These are phyloP conservation scores for Oreocharis arfaki DNA, from an alignment of 2,113 vertebrate genomes.

Conservation along the genomic window DNA sequence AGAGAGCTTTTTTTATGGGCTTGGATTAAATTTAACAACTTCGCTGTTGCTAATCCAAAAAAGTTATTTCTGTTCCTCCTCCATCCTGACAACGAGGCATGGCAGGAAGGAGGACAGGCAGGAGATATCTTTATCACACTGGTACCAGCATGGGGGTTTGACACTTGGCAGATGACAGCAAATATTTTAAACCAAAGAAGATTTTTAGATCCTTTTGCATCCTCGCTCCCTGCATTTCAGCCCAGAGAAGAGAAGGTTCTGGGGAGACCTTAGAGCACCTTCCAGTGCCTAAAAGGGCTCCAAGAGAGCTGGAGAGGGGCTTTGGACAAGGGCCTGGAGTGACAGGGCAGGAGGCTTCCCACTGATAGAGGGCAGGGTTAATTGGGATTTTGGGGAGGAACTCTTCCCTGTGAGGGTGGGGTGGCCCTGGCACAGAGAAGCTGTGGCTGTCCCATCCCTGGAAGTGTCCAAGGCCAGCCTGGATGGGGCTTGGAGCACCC, in stretches of 20 bases:
- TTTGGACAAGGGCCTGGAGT: neutral
- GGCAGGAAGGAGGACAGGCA: neutral
- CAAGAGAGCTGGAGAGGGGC: neutral
- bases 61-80: neutral
- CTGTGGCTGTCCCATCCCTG: neutral
- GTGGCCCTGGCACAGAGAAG: neutral
- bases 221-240: neutral
- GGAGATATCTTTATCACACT: neutral
- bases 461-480: neutral
- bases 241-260: neutral
- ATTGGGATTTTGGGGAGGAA: neutral
- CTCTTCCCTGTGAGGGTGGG: too few relatives aligned
- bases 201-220: neutral
- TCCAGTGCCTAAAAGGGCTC: neutral
- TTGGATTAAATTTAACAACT: neutral
- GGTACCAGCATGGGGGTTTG: neutral
- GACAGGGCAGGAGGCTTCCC: neutral
- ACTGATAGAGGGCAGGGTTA: neutral
- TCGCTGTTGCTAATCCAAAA: neutral
- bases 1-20: neutral
- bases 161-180: neutral
- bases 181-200: neutral
- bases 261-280: neutral
- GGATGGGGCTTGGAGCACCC: neutral
- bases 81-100: neutral